A percentile compares a stretch with the other conserved stretches of the same genome.
Evolutionary conservation across 1,140 invertebrate species (phyloP).

Genomic region (Brachionus koreanus): DNA sequence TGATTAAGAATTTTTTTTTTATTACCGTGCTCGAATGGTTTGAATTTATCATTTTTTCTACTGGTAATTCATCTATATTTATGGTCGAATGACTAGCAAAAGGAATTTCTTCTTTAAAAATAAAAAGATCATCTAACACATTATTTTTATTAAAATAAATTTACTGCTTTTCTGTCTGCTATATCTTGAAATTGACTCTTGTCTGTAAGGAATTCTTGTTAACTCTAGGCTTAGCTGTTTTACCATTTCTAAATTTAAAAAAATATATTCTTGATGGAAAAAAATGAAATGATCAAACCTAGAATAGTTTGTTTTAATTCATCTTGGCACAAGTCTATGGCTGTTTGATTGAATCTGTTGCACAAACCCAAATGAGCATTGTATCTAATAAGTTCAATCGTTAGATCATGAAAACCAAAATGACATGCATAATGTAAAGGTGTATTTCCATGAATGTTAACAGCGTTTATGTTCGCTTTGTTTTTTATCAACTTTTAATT

Average conservation of each 20-base stretch:
- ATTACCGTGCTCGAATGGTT: constrained; percentile 2
- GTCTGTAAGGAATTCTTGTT: not conserved
- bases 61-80: constrained; percentile 33
- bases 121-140: not conserved
- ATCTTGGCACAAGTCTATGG: constrained; percentile 27
- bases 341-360: constrained; percentile 24
- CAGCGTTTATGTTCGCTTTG: constrained; percentile 91
- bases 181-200: not conserved
- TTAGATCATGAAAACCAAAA: constrained; percentile 87
- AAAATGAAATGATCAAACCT: not conserved
- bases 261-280: not conserved
- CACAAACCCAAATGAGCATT: not conserved
- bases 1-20: not conserved
- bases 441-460: constrained; percentile 98
- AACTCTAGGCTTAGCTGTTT: not conserved
- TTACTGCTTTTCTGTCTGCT: constrained; percentile 15
- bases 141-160: not conserved
- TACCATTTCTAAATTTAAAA: not conserved
- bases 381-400: constrained; percentile 62
- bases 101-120: not conserved
- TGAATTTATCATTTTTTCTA: constrained; percentile 14
- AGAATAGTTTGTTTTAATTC: not conserved
- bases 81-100: not conserved
- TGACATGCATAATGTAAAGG: constrained; percentile 98
- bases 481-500: constrained; percentile 76